phyloP scores from a whole-genome alignment of 2,113 vertebrate genomes.

The Psephotus haematonotus region DNA sequence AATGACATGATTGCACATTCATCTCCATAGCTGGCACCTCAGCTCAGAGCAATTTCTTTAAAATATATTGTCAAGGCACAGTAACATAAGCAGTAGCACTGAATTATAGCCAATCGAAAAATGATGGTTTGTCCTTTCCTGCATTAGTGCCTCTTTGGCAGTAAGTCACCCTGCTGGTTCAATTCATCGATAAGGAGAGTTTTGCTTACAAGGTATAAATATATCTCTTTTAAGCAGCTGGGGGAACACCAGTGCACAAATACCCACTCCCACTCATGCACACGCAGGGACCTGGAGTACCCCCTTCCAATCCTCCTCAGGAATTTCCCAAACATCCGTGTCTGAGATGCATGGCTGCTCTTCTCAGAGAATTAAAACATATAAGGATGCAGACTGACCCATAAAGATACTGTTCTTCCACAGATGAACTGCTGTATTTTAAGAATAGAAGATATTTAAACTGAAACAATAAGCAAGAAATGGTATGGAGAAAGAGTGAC shows the following conservation, averaged over 20 bases:
- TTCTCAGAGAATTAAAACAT: background rate
- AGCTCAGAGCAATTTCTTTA: background rate
- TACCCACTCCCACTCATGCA: rapidly evolving
- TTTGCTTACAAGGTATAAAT: background rate
- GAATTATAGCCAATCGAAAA: background rate
- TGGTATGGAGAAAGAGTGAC: background rate
- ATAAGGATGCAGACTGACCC: background rate
- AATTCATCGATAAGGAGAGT: background rate
- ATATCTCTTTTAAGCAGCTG: background rate
- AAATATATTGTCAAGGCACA: background rate
- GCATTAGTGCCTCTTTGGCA: background rate
- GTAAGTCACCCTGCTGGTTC: background rate
- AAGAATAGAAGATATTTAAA: background rate
- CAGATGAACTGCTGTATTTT: background rate
- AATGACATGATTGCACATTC: background rate
- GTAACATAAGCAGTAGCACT: background rate
- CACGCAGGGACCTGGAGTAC: background rate
- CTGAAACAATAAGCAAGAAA: background rate
- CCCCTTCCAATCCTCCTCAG: background rate
- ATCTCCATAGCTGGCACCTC: background rate
- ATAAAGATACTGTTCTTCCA: background rate
- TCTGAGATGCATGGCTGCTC: background rate
- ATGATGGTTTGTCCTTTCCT: background rate
- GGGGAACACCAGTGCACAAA: background rate
- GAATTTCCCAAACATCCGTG: background rate